phyloP scores from a whole-genome alignment of 2,797 vertebrate genomes.

The Varecia variegata region DNA sequence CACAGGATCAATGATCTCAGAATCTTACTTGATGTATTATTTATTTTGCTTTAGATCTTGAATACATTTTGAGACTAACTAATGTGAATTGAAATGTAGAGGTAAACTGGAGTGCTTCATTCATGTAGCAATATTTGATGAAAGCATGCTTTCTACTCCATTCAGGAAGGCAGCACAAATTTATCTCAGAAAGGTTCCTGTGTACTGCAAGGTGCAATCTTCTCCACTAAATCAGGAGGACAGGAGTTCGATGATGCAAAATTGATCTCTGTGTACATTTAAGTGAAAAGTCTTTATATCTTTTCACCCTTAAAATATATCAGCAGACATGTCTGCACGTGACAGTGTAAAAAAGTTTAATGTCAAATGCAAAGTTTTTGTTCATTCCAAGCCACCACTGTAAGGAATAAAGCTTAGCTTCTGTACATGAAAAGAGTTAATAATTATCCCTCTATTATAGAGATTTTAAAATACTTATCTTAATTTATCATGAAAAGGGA shows the following conservation, averaged over 20 bases:
- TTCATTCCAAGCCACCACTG: constrained; percentile 81
- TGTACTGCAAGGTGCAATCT: constrained; percentile 50
- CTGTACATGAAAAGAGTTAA: constrained; percentile 47
- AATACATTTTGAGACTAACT: constrained; percentile 65
- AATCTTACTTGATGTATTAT: constrained; percentile 53
- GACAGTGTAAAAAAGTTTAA: constrained; percentile 79
- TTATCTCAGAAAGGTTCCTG: constrained; percentile 64
- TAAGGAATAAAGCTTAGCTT: constrained; percentile 77
- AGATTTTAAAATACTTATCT: constrained; percentile 64
- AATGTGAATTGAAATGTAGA: constrained; percentile 45
- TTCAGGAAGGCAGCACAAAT: constrained; percentile 58
- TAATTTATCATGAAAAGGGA: constrained; percentile 63
- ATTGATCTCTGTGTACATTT: constrained; percentile 69
- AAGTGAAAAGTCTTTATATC: constrained; percentile 63
- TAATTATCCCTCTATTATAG: constrained; percentile 55
- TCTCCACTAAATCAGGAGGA: constrained; percentile 58
- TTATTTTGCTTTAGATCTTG: constrained; percentile 73
- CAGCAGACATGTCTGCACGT: constrained; percentile 82
- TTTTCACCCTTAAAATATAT: constrained; percentile 78
- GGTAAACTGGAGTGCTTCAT: constrained; percentile 36
- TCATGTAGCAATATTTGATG: constrained; percentile 48
- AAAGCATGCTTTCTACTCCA: constrained; percentile 45
- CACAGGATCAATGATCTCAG: constrained; percentile 56
- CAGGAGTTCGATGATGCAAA: constrained; percentile 40
- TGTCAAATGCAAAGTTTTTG: constrained; percentile 81